These are phyloP conservation scores for Macrostomum lignano DNA, from an alignment of 1,140 invertebrate genomes.

Conservation along the genomic window DNA sequence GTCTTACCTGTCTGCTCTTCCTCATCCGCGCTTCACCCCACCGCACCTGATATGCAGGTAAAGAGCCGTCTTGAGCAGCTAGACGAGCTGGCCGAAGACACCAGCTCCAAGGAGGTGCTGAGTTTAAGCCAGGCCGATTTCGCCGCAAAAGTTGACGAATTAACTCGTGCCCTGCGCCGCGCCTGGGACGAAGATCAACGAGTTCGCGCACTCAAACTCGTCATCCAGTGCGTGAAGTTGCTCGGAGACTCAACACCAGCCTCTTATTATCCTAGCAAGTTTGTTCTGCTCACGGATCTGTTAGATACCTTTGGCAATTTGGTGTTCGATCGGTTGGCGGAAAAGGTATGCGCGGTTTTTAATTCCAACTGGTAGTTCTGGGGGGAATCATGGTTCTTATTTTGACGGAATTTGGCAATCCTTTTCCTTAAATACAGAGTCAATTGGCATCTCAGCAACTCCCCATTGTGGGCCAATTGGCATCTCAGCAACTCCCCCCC, in stretches of 20 bases:
- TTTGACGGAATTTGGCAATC: too few relatives aligned
- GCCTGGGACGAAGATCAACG: conserved; percentile 74
- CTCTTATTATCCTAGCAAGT: conserved; percentile 87
- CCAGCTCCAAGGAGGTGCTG: conserved; percentile 39
- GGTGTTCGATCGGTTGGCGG: conserved; percentile 4
- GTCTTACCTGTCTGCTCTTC: too few relatives aligned
- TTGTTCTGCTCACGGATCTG: conserved; percentile 74
- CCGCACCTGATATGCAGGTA: too few relatives aligned
- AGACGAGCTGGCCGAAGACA: conserved; percentile 54
- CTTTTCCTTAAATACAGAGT: too few relatives aligned
- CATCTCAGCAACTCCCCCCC: too few relatives aligned
- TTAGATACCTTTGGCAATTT: conserved; percentile 63
- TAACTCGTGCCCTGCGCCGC: conserved; percentile 53
- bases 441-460: too few relatives aligned
- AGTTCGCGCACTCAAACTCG: conserved; percentile 80
- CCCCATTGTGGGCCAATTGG: too few relatives aligned
- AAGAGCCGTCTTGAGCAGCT: conserved; percentile 63
- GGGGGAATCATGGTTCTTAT: conserved; percentile 25
- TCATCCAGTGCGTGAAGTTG: conserved; percentile 71
- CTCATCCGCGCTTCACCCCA: too few relatives aligned
- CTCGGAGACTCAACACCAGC: conserved; percentile 55
- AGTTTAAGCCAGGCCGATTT: conserved; percentile 70
- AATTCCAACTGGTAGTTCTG: conserved; percentile 37
- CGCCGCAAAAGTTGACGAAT: conserved; percentile 50
- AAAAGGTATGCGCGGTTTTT: neutral